Evolutionary conservation across 1,140 invertebrate genomes (phyloP), one percentile per base, ranked within the genome.

Genomic region (Anastrepha obliqua): DNA sequence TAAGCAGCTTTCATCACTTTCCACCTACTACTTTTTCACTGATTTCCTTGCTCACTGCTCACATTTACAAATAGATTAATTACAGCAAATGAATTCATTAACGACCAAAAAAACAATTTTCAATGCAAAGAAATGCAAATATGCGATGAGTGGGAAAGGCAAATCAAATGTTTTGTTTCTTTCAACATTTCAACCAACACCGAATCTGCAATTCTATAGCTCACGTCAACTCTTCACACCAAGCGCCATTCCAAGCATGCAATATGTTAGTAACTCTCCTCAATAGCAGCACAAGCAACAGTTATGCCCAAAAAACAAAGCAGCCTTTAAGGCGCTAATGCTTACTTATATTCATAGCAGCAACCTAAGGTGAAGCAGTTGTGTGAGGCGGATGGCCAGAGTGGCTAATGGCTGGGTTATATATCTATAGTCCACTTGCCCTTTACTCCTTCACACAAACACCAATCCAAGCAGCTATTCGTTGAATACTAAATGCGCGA

Each of bases 71-170:
- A 81, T 81, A 81, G 74, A 81, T 81, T 81, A 81, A 81, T 81
- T 81, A 81, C 44, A 55, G 74, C 74, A 81, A 81, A 81, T 81
- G 47, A 81, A 55, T 81, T 81, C 74, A 81, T 81, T 81, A 81
- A 81, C 74, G 17, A 81, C 17, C 47, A 17, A 81, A 51, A 81
- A 81, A 81, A 81, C 47, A 55, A 81, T 81, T 81, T 81, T 15
- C 74, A 20, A 81, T 20, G 55, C 74, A 81, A 81, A 81, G 74
- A 81, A 81, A 81, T 81, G 74, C 74, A 81, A 81, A 81, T 81
- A 55, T 55, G 74, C 74, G 20, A 51, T 29, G 47, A 81, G 20
- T 51, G 9, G n/a, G n/a, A 47, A n/a, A 55, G 51, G 47, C 74
- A 81, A 58, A 13, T 42, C 47, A 81, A 29, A 81, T 81, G 20